These are phyloP conservation scores for Litoditis marina DNA, from an alignment of 2,888 invertebrate species.

Conservation along the genomic window DNA sequence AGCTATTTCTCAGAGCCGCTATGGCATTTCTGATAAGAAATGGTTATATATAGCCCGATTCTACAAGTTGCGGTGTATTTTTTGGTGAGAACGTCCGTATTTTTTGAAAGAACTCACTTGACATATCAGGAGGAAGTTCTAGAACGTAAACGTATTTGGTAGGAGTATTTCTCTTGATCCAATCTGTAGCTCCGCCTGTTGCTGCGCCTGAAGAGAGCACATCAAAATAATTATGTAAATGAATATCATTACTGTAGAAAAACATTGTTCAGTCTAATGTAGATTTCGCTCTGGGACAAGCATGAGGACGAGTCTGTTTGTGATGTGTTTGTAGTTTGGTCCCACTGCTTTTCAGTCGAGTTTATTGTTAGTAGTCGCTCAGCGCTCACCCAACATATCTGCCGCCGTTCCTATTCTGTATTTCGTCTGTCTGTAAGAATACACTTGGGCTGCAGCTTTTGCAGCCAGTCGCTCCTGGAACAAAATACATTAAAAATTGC, in stretches of 20 bases:
- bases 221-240: background rate
- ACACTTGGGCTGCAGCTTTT: conserved; percentile 39
- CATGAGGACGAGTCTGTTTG: too few species aligned
- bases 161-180: conserved; percentile 58
- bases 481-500: background rate
- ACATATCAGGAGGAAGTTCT: conserved; percentile 58
- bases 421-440: conserved; percentile 44
- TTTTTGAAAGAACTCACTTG: too few species aligned
- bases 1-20: too few species aligned
- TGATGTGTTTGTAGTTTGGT: too few species aligned
- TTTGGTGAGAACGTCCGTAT: too few species aligned
- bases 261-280: too few species aligned
- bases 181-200: conserved; percentile 60
- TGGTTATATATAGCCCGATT: too few species aligned
- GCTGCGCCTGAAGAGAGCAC: conserved; percentile 38
- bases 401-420: conserved; percentile 58
- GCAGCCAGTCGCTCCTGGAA: conserved; percentile 41
- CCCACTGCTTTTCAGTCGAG: too few species aligned
- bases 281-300: too few species aligned
- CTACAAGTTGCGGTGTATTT: too few species aligned
- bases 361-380: too few species aligned
- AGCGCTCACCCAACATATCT: conserved; percentile 53
- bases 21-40: too few species aligned
- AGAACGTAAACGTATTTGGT: conserved; percentile 61
- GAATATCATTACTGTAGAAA: background rate